Evolutionary conservation across 53 echinoderm and acorn worm species (phyloP), one percentile per base, ranked within the genome.

Genomic region (Crossaster papposus): DNA sequence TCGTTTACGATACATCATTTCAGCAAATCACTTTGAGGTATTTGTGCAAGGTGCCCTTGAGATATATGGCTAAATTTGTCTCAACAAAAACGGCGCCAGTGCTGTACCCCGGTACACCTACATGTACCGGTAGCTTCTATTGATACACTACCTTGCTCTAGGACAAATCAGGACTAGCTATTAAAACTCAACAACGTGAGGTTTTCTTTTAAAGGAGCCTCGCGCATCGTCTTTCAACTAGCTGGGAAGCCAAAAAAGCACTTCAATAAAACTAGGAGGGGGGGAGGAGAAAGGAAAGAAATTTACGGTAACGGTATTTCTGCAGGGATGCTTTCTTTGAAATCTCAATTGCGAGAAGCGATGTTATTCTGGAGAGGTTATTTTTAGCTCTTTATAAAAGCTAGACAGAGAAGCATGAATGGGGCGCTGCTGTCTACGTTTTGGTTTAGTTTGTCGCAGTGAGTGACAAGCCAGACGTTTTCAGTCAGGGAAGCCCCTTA

Each of bases 341-440:
- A 74, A 74, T 34, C 75, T 74, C 36, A 74, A 34, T 35, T 36
- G 35, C 9, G 10, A 9, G 75, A 74, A 36, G 4, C 36, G 36
- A 35, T 74, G 35, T 74, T 74, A 74, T 74, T 74, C 75, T 33
- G 68, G 68, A 68, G 28, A 26, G 10, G 68, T 68, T n/a, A 68
- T 10, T 20, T 26, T 68, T 26, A 26, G 68, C 68, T 4, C 28
- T 68, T 68, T n/a, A 68, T n/a, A n/a, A n/a, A n/a, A 68, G 10
- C 10, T 6, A 26, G 10, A 10, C 20, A 68, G 68, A 68, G 28
- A 26, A 28, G 68, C 7, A 58, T 58, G 58, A 58, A 58, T 58
- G 58, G 58, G 17, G 58, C 3, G 2, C 58, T 58, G 58, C 9
- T 14, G 58, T 14, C 22, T 58, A 17, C 58, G 17, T 58, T 58